Conservation (phyloP, 2,113 vertebrate genomes). For the Nothobranchius furzeri region DNA sequence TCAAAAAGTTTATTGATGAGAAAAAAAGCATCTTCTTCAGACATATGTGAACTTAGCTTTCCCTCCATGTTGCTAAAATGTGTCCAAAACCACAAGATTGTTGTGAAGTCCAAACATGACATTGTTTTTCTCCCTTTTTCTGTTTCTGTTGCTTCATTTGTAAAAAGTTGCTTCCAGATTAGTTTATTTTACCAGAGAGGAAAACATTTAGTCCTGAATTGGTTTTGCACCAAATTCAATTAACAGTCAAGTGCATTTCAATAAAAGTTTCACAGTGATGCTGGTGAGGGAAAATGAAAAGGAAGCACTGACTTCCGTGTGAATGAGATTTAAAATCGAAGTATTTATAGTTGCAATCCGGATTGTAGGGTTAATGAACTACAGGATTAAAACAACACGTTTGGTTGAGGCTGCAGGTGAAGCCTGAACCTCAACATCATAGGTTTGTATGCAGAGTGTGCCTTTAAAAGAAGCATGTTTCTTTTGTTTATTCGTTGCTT, state of each 20-base stretch:
- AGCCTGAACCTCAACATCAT: conserved; percentile 41
- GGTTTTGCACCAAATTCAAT: not conserved
- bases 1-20: no score
- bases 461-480: conserved; percentile 71
- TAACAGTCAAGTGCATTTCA: not conserved
- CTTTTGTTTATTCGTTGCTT: conserved; percentile 77
- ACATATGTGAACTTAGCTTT: no score
- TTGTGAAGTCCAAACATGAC: not conserved
- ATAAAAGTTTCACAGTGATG: no score
- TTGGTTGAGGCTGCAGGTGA: conserved; percentile 51
- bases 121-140: not conserved
- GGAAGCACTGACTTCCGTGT: not conserved
- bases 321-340: not conserved
- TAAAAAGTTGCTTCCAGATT: not conserved
- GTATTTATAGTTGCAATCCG: not conserved
- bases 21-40: no score
- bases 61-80: no score
- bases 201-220: not conserved
- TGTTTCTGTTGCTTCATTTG: not conserved
- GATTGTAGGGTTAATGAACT: no score
- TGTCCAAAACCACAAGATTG: no score
- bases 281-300: not conserved
- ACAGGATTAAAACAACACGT: conserved; percentile 4
- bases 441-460: conserved; percentile 72
- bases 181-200: not conserved